Percentiles rank a stretch among this genome's conserved stretches.
Evolutionary conservation across 2,888 invertebrate genomes (phyloP).

Genomic region (Cryptocephalus primarius): DNA sequence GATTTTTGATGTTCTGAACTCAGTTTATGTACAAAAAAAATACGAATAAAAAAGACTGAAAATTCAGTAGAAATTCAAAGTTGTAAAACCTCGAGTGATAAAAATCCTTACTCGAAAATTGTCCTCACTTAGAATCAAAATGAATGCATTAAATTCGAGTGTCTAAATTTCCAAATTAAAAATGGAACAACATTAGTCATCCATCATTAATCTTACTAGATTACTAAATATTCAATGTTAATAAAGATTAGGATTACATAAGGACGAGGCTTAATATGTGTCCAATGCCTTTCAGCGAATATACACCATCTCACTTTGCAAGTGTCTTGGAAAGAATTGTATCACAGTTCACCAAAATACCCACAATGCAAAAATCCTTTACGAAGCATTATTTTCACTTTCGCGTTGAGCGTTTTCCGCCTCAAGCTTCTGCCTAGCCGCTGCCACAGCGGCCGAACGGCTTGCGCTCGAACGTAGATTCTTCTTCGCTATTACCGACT

Average conservation of each 20-base stretch:
- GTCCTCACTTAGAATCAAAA: too few relatives aligned
- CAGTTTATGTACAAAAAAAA: background rate
- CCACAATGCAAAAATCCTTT: constrained; percentile 17
- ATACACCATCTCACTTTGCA: constrained; percentile 12
- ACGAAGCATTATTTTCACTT: constrained; percentile 26
- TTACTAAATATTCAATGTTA: constrained; percentile 21
- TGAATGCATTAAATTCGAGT: background rate
- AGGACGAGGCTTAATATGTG: constrained; percentile 28
- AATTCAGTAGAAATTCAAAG: constrained; percentile 12
- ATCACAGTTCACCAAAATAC: constrained; percentile 35
- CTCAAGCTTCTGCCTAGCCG: constrained; percentile 39
- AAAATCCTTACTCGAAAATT: too few relatives aligned
- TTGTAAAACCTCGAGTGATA: background rate
- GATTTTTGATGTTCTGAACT: too few relatives aligned
- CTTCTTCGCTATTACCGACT: constrained; percentile 47
- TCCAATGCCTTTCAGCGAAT: constrained; percentile 4
- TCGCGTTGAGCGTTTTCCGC: constrained; percentile 33
- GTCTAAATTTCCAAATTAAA: background rate
- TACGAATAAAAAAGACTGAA: constrained; percentile 4
- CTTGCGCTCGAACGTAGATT: constrained; percentile 64
- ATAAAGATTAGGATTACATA: constrained; percentile 12
- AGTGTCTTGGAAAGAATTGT: constrained; percentile 17
- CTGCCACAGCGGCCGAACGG: constrained; percentile 47
- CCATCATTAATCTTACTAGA: constrained; percentile 23
- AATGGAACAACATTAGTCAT: background rate